These are phyloP conservation scores for Lycocerus yunnanus DNA, from an alignment of 2,888 invertebrate species.

Conservation along the genomic window DNA sequence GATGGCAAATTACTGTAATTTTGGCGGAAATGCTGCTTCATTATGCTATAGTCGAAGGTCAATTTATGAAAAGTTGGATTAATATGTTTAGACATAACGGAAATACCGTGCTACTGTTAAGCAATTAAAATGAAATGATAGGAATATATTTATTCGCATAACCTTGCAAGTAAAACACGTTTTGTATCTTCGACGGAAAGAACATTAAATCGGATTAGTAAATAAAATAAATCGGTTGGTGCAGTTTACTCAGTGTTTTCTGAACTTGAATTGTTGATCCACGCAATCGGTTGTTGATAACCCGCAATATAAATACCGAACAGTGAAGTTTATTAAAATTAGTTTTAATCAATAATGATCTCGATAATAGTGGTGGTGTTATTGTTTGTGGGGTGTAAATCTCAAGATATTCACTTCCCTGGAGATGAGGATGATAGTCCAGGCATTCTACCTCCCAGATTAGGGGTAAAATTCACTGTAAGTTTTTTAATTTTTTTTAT, in stretches of 20 bases:
- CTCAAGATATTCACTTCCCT: constrained; percentile 18
- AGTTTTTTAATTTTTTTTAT: not conserved
- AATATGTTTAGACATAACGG: constrained; percentile 14
- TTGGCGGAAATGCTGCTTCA: not conserved
- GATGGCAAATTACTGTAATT: not conserved
- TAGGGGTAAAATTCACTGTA: constrained; percentile 1
- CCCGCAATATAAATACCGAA: not conserved
- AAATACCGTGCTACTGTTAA: constrained; percentile 9
- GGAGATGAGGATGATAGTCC: constrained; percentile 2
- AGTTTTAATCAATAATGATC: not conserved
- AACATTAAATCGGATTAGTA: not conserved
- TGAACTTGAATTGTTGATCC: not conserved
- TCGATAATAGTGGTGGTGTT: not conserved
- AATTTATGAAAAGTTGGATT: not conserved
- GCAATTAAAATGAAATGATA: not conserved
- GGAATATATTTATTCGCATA: not conserved
- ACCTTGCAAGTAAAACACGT: not conserved
- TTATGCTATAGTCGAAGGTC: not conserved
- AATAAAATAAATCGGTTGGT: not conserved
- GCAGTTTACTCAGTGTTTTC: not conserved
- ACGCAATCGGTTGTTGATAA: not conserved
- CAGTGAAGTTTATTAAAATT: not conserved
- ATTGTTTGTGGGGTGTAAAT: not conserved
- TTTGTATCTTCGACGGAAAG: not conserved
- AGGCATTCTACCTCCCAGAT: constrained; percentile 9